Base-by-base conservation (phyloP, 2,797 vertebrate species). In the Pseudochirops cupreus region DNA sequence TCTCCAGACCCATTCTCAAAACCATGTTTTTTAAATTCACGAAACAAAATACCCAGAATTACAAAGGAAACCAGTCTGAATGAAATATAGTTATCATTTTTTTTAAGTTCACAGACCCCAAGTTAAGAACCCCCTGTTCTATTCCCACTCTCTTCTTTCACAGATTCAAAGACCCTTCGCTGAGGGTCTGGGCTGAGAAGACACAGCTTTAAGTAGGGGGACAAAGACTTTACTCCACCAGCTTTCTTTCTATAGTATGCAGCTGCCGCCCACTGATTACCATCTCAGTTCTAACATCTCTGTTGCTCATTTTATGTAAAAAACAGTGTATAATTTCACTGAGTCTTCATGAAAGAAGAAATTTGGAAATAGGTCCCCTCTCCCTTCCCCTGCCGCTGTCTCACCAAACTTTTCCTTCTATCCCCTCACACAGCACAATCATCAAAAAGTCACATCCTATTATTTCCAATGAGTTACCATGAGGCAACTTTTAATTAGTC, bases 401-500 rank as follows among this genome's bases (percentile, higher is more conserved):
- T 87, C 58, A 31, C 4, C 50, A 90, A 90, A 53, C 46, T 31
- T n/a, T 90, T 33, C 31, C 90, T 55, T 54, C 53, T 91, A 21
- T 92, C 56, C 33, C 57, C 55, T 7, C 3, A 11, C 3, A 52
- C 16, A 3, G 9, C 33, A 39, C 89, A 57, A 57, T 21, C 67
- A 14, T 24, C 56, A 56, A 56, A 93, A 55, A 95, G 33, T 57
- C 55, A 67, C 6, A 54, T 89, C 29, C 24, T 58, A 50, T 54
- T 46, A 57, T 52, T 54, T 62, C 26, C 91, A 89, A n/a, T 82
- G 39, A 87, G 91, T 91, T 52, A 56, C 91, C 93, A 67, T 26
- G 18, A 4, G 28, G 46, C 52, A 90, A 62, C 91, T 95, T 97
- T 39, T 87, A 82, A 57, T 90, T 90, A 95, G 46, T 54, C 21